These are phyloP conservation scores for Ictalurus furcatus DNA, from an alignment of 2,113 vertebrate species.

Conservation along the genomic window DNA sequence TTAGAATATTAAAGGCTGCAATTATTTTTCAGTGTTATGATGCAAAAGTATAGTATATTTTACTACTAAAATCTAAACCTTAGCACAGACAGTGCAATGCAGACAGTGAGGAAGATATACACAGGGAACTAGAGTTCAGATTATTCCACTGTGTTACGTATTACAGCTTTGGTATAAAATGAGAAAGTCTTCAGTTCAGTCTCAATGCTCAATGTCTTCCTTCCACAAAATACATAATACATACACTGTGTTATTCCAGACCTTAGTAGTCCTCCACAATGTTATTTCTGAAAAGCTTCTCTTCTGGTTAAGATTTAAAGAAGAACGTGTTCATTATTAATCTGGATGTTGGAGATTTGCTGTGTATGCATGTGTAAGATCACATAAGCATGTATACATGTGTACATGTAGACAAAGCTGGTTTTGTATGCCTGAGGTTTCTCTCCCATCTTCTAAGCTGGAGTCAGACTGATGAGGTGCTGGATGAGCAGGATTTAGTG, in stretches of 20 bases:
- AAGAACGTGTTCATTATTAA: background rate
- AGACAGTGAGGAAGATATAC: background rate
- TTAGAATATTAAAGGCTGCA: background rate
- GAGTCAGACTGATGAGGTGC: conserved; percentile 50
- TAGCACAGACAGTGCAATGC: background rate
- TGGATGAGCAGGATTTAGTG: conserved; percentile 36
- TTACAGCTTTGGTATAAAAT: background rate
- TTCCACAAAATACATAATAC: background rate
- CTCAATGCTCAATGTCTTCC: background rate
- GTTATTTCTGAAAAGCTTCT: background rate
- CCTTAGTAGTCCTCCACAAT: background rate
- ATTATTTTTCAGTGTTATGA: background rate
- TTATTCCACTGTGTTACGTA: background rate
- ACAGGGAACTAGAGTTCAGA: background rate
- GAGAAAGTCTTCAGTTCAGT: background rate
- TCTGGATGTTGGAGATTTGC: conserved; percentile 21
- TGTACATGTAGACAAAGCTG: background rate
- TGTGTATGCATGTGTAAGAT: background rate
- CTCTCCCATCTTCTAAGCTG: conserved; percentile 32
- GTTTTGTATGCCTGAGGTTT: conserved; percentile 32
- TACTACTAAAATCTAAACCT: background rate
- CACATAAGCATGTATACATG: background rate
- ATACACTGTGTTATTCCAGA: background rate
- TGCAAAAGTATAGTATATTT: background rate
- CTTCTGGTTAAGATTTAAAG: background rate